Conservation (phyloP, 1,140 invertebrate species). For the Drosophila sp. region DNA sequence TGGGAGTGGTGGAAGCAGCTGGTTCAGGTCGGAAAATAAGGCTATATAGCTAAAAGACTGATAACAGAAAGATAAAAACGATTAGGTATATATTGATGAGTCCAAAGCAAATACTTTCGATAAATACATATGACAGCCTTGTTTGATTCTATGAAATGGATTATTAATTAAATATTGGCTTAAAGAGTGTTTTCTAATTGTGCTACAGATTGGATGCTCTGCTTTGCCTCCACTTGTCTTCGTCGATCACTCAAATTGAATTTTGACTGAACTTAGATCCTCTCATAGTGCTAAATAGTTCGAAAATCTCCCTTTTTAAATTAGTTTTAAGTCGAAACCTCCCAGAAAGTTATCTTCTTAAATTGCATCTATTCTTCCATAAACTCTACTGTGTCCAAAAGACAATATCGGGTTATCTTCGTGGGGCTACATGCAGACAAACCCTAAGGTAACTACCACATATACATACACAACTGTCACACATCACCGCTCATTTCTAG, state of each 20-base stretch:
- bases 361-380: no score
- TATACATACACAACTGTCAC: slow-evolving; percentile 42
- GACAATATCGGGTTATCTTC: slow-evolving; percentile 59
- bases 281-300: no score
- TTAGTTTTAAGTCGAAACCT: no score
- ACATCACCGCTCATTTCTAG: slow-evolving; percentile 79
- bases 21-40: slow-evolving; percentile 12
- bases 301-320: no score
- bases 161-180: neutral
- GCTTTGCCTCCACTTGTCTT: no score
- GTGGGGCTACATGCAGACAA: slow-evolving; percentile 45
- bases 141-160: slow-evolving; percentile 5
- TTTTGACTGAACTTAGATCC: no score
- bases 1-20: neutral
- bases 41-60: slow-evolving; percentile 24
- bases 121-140: slow-evolving; percentile 2
- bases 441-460: slow-evolving; percentile 47
- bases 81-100: slow-evolving; percentile 19
- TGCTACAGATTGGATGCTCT: neutral
- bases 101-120: slow-evolving; percentile 13
- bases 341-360: no score
- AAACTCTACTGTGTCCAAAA: no score
- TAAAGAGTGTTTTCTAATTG: no score
- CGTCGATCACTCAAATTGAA: no score
- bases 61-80: slow-evolving; percentile 40